Conservation (phyloP, 2,113 vertebrate genomes). For the Pomatostomus ruficeps region DNA sequence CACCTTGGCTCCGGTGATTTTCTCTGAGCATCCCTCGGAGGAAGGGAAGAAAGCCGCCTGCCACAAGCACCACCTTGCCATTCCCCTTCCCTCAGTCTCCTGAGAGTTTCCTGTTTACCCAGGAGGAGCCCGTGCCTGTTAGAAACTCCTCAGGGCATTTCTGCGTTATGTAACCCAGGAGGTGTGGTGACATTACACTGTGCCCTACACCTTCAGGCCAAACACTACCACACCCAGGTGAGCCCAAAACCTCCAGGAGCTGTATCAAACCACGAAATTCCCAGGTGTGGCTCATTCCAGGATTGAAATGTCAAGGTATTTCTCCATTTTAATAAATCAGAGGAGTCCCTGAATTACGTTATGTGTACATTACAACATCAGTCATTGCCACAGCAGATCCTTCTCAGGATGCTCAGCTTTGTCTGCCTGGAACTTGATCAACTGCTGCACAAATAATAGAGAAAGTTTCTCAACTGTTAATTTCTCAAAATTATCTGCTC, state of each 20-base stretch:
- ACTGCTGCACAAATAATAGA: background rate
- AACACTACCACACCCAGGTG: background rate
- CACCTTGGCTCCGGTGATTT: background rate
- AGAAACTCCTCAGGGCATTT: background rate
- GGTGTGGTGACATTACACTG: background rate
- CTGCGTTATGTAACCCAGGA: background rate
- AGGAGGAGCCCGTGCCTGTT: background rate
- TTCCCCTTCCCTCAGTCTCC: background rate
- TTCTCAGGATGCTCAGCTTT: background rate
- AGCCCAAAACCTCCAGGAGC: background rate
- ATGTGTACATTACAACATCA: rapidly evolving
- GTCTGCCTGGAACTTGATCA: background rate
- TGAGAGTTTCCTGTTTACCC: rapidly evolving
- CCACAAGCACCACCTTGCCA: background rate
- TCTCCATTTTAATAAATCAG: background rate
- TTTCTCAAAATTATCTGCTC: background rate
- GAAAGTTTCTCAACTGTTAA: background rate
- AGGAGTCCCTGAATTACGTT: background rate
- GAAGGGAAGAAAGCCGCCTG: background rate
- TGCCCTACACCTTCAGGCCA: background rate
- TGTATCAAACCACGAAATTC: background rate
- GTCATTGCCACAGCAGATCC: background rate
- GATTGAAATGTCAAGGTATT: background rate
- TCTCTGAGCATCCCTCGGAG: background rate
- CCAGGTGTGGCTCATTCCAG: rapidly evolving